phyloP scores from a whole-genome alignment of 2,113 vertebrate species.

The Pagrus major region DNA sequence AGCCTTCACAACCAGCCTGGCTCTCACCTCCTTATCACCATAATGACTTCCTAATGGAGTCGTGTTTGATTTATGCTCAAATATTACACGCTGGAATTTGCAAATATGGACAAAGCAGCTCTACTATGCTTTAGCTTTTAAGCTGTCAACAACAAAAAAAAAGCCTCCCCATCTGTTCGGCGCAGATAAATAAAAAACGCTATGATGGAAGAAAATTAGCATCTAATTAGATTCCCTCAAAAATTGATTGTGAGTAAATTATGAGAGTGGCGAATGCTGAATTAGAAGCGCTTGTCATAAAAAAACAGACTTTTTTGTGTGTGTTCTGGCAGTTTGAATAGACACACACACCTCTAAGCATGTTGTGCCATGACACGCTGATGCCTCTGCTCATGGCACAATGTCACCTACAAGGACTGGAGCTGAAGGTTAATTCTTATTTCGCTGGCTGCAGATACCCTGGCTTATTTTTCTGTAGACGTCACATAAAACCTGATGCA shows the following conservation, averaged over 20 bases:
- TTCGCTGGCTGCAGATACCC: neutral
- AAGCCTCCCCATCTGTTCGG: constrained; percentile 22
- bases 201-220: constrained; percentile 32
- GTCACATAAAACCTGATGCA: neutral
- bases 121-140: constrained; percentile 24
- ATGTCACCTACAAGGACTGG: neutral
- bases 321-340: neutral
- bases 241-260: neutral
- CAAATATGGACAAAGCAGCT: constrained; percentile 45
- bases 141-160: constrained; percentile 49
- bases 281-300: neutral
- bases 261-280: neutral
- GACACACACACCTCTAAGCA: neutral
- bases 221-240: constrained; percentile 42
- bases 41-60: constrained; percentile 66
- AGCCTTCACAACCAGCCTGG: constrained; percentile 39
- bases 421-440: constrained; percentile 14
- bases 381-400: neutral
- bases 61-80: constrained; percentile 54
- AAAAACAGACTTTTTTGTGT: neutral
- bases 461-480: neutral
- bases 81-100: constrained; percentile 33
- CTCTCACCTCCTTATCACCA: constrained; percentile 46
- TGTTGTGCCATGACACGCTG: neutral
- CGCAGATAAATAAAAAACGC: constrained; percentile 33